phyloP scores from a whole-genome alignment of 2,888 invertebrate species.

The Orthosia gracilis region DNA sequence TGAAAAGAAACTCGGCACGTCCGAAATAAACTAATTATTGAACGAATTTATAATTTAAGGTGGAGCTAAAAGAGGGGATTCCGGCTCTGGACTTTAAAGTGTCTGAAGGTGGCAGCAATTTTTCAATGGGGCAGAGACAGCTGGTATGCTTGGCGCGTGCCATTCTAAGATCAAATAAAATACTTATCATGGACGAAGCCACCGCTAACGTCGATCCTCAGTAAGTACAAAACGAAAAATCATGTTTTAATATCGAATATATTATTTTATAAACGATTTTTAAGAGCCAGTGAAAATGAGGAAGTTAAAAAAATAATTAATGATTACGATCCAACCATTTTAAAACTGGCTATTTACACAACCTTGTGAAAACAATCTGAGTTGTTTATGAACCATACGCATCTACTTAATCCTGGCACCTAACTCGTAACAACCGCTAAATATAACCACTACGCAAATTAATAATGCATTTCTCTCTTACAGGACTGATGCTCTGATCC shows the following conservation, averaged over 20 bases:
- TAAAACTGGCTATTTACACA: background rate
- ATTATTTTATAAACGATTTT: background rate
- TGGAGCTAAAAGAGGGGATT: slow-evolving; percentile 94
- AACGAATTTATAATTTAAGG: slow-evolving; percentile 83
- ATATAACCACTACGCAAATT: slow-evolving; percentile 3
- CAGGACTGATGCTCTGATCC: slow-evolving; percentile 94
- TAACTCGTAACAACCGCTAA: background rate
- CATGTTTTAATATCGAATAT: background rate
- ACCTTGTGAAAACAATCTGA: background rate
- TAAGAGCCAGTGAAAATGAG: background rate
- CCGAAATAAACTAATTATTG: slow-evolving; percentile 27
- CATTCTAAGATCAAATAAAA: slow-evolving; percentile 93
- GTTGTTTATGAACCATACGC: background rate
- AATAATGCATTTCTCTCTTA: slow-evolving; percentile 37
- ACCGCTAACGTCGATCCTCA: slow-evolving; percentile 91
- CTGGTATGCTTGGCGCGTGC: slow-evolving; percentile 95
- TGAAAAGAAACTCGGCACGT: slow-evolving; percentile 4
- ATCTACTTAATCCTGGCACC: background rate
- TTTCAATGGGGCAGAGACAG: slow-evolving; percentile 96
- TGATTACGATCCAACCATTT: too few species aligned
- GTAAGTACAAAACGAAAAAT: slow-evolving; percentile 82
- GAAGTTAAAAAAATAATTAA: background rate
- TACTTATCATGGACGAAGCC: slow-evolving; percentile 93
- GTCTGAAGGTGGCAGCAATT: slow-evolving; percentile 94
- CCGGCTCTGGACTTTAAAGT: slow-evolving; percentile 93